These are phyloP conservation scores for Meta bourneti DNA, from an alignment of 2,888 invertebrate genomes.

Conservation along the genomic window DNA sequence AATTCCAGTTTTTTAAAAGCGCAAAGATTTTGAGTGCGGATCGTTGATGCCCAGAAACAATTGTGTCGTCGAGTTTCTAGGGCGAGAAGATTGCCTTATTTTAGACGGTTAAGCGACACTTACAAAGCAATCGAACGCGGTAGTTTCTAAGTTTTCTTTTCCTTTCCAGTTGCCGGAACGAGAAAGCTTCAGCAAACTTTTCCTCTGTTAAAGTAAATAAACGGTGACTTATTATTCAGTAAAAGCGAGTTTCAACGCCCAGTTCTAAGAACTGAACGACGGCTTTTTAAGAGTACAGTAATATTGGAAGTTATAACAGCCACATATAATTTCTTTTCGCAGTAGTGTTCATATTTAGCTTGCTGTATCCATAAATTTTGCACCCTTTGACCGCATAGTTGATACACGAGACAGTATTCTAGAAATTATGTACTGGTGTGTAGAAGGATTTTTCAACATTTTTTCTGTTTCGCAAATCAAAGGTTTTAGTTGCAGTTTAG, in stretches of 20 bases:
- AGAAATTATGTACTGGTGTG: too few species aligned
- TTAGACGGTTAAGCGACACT: neutral
- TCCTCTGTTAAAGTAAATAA: neutral
- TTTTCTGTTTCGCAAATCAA: too few species aligned
- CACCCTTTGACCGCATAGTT: too few species aligned
- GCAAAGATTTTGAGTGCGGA: neutral
- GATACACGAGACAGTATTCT: too few species aligned
- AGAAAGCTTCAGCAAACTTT: neutral
- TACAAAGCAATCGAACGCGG: neutral
- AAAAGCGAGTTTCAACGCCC: neutral
- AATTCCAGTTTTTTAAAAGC: too few species aligned
- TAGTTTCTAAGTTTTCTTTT: neutral
- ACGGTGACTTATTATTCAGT: neutral
- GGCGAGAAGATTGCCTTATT: neutral
- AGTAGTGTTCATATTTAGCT: too few species aligned
- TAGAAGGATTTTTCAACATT: too few species aligned
- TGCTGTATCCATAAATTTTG: too few species aligned
- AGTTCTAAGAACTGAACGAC: neutral
- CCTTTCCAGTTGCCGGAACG: neutral
- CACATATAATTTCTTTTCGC: neutral
- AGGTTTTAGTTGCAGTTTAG: too few species aligned
- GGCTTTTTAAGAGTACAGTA: neutral
- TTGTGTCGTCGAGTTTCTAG: neutral
- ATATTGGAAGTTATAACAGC: neutral
- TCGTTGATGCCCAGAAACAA: neutral